phyloP scores from a whole-genome alignment of 2,113 vertebrate species.

The Microtus ochrogaster region DNA sequence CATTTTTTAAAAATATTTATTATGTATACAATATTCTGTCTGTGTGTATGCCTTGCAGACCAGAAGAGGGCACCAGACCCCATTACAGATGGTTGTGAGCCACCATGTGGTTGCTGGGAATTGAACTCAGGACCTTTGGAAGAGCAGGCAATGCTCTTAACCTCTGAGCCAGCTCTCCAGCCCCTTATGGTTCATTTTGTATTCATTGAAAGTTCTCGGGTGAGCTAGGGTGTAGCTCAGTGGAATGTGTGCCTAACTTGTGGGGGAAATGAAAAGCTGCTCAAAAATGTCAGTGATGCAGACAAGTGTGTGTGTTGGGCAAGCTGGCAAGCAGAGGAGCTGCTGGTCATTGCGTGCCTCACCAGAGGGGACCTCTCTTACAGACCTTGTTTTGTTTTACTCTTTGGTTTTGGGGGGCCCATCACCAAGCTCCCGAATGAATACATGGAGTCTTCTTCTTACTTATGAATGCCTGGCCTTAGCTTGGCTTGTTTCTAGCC shows the following conservation, averaged over 20 bases:
- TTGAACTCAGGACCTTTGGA: too few species aligned
- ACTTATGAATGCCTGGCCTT: not conserved
- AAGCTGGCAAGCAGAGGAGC: not conserved
- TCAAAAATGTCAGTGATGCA: not conserved
- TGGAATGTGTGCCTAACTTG: not conserved
- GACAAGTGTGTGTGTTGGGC: not conserved
- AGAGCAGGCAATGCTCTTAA: too few species aligned
- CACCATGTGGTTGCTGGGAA: too few species aligned
- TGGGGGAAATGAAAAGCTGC: not conserved
- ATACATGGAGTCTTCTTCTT: not conserved
- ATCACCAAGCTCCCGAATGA: not conserved
- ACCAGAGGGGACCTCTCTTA: not conserved
- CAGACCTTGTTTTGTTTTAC: not conserved
- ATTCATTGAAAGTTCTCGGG: not conserved
- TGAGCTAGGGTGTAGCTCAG: not conserved
- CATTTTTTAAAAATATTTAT: not conserved
- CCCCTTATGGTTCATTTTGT: not conserved
- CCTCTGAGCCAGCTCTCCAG: too few species aligned
- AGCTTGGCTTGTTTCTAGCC: not conserved
- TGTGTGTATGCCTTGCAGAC: too few species aligned
- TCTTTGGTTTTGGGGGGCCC: not conserved
- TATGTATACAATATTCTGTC: too few species aligned
- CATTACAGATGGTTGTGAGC: too few species aligned
- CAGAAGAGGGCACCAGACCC: too few species aligned
- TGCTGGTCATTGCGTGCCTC: slow-evolving; percentile 33